phyloP scores from a whole-genome alignment of 2,888 invertebrate species.

The Sinopyrophorus schimmeli region DNA sequence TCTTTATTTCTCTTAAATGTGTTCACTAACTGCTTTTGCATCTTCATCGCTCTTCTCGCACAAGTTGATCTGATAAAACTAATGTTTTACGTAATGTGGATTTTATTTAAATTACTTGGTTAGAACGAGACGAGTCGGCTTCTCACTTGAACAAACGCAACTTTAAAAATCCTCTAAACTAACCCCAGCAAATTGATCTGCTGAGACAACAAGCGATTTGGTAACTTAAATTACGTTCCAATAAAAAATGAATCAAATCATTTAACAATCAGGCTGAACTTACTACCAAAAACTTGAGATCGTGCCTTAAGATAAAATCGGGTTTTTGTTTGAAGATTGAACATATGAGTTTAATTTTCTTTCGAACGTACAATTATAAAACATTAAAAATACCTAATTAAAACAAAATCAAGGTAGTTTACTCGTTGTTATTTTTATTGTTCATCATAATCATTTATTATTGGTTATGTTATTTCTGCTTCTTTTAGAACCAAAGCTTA shows the following conservation, averaged over 20 bases:
- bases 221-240: constrained; percentile 5
- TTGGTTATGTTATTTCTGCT: too few species aligned
- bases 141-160: constrained; percentile 7
- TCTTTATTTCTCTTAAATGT: constrained; percentile 25
- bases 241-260: constrained; percentile 11
- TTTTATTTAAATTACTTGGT: constrained; percentile 28
- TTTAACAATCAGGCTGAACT: constrained; percentile 12
- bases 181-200: constrained; percentile 6
- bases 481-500: too few species aligned
- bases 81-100: constrained; percentile 17
- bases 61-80: constrained; percentile 21
- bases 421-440: too few species aligned
- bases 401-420: too few species aligned
- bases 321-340: too few species aligned
- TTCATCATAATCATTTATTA: too few species aligned
- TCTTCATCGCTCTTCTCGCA: constrained; percentile 10
- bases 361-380: too few species aligned
- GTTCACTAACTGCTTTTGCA: constrained; percentile 19
- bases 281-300: too few species aligned
- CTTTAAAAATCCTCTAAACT: constrained; percentile 9
- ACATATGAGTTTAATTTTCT: too few species aligned
- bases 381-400: too few species aligned
- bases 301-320: too few species aligned
- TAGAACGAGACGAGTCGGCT: constrained; percentile 4
- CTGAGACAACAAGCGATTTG: constrained; percentile 7